These are phyloP conservation scores for zebrafish (Danio rerio) DNA, from an alignment of 2,113 vertebrate species.

Conservation along the genomic window DNA sequence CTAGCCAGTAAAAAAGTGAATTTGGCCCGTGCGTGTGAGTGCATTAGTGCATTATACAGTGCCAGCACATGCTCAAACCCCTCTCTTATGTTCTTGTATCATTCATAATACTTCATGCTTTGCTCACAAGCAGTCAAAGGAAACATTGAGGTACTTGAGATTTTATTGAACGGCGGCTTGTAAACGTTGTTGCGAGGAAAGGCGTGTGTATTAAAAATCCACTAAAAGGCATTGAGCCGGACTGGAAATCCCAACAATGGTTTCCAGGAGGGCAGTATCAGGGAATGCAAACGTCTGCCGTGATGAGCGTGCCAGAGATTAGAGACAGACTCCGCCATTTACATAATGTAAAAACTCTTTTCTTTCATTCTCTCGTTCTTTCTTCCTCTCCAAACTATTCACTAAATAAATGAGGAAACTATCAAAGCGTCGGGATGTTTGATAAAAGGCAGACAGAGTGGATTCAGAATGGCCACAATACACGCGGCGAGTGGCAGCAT, in stretches of 20 bases:
- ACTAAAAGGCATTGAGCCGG: constrained; percentile 65
- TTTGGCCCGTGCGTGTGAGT: background rate
- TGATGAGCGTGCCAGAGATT: constrained; percentile 82
- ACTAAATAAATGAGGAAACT: constrained; percentile 85
- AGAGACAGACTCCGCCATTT: constrained; percentile 77
- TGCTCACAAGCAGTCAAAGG: constrained; percentile 57
- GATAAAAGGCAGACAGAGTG: constrained; percentile 76
- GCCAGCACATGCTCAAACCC: constrained; percentile 23
- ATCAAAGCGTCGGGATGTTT: constrained; percentile 75
- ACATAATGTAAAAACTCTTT: constrained; percentile 79
- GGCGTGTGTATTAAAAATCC: constrained; percentile 74
- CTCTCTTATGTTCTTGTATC: constrained; percentile 47
- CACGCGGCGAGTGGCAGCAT: constrained; percentile 70
- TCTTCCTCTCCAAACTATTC: constrained; percentile 74
- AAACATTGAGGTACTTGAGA: constrained; percentile 65
- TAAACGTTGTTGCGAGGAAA: constrained; percentile 75
- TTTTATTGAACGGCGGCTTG: constrained; percentile 73
- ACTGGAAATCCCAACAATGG: constrained; percentile 73
- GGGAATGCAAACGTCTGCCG: constrained; percentile 72
- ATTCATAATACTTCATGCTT: constrained; percentile 56
- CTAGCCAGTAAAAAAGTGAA: background rate
- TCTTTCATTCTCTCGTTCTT: constrained; percentile 61
- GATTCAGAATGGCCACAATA: constrained; percentile 81
- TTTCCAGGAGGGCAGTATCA: constrained; percentile 74
- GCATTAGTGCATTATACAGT: constrained; percentile 1